Percentiles rank a stretch among this genome's conserved stretches.
phyloP scores from a whole-genome alignment of 2,113 vertebrate species.

The Pandion haliaetus region DNA sequence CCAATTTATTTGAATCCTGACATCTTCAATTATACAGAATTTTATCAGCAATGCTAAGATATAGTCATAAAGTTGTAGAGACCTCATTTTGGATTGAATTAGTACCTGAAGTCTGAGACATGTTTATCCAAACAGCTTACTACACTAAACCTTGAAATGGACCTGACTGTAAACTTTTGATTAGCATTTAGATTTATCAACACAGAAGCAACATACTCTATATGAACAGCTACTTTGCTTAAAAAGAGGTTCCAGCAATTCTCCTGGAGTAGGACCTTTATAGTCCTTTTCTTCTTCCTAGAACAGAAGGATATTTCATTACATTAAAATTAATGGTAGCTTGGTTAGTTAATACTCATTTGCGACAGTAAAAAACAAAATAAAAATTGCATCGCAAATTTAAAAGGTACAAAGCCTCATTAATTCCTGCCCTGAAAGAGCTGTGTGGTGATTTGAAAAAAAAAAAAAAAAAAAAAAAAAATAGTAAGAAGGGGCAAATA shows the following conservation, averaged over 20 bases:
- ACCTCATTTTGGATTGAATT: neutral
- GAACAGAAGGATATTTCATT: conserved; percentile 30
- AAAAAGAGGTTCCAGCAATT: conserved; percentile 91
- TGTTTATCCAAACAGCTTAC: neutral
- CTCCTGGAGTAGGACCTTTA: conserved; percentile 81
- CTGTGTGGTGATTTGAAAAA: neutral
- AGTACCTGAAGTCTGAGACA: neutral
- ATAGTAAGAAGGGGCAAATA: neutral
- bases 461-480: neutral
- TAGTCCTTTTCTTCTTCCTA: conserved; percentile 91
- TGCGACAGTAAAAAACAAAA: neutral
- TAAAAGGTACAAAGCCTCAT: neutral
- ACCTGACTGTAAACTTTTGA: neutral
- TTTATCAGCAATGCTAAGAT: neutral
- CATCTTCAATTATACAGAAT: neutral
- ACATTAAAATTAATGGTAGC: neutral
- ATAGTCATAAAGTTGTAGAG: neutral
- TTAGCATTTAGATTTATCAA: neutral
- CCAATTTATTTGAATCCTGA: neutral
- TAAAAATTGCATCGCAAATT: neutral
- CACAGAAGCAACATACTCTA: conserved; percentile 78
- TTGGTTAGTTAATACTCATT: neutral
- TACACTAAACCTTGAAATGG: neutral
- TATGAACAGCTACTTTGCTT: conserved; percentile 98
- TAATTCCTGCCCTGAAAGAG: neutral